Evolutionary conservation across 2,113 vertebrate species (phyloP).

Genomic region (Dipodomys spectabilis): DNA sequence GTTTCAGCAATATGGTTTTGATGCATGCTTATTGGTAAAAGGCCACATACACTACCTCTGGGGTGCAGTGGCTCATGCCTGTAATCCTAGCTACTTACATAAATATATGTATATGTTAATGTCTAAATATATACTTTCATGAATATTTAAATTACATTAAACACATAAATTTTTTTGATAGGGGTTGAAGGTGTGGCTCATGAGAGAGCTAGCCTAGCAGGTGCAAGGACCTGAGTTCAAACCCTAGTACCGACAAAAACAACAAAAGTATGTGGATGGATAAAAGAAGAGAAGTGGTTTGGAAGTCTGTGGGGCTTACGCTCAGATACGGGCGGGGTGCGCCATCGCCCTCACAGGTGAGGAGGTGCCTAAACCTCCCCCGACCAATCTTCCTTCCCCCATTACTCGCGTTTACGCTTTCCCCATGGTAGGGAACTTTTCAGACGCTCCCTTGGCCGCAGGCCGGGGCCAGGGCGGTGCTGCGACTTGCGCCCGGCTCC

Average conservation of each 20-base stretch:
- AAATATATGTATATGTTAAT: too few relatives aligned
- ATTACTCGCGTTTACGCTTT: background rate
- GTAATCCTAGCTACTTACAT: background rate
- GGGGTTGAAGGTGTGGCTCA: too few relatives aligned
- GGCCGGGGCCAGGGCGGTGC: accelerated
- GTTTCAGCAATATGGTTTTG: conserved; percentile 68
- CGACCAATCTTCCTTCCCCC: background rate
- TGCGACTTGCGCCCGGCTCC: conserved; percentile 63
- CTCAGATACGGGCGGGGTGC: too few relatives aligned
- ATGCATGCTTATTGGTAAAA: background rate
- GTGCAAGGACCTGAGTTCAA: too few relatives aligned
- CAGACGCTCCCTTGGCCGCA: conserved; percentile 70
- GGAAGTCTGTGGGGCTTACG: background rate
- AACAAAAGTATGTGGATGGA: background rate
- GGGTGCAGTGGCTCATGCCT: background rate
- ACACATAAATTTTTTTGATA: background rate
- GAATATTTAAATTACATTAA: background rate
- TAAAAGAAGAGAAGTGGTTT: conserved; percentile 17
- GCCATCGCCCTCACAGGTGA: background rate
- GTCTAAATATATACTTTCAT: too few relatives aligned
- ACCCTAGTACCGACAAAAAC: background rate
- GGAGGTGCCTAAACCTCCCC: background rate
- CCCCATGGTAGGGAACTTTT: conserved; percentile 44
- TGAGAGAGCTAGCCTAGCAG: too few relatives aligned
- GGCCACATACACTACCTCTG: background rate